Conservation (phyloP, 2,797 vertebrate species). For the Platyrinchus mystaceus region DNA sequence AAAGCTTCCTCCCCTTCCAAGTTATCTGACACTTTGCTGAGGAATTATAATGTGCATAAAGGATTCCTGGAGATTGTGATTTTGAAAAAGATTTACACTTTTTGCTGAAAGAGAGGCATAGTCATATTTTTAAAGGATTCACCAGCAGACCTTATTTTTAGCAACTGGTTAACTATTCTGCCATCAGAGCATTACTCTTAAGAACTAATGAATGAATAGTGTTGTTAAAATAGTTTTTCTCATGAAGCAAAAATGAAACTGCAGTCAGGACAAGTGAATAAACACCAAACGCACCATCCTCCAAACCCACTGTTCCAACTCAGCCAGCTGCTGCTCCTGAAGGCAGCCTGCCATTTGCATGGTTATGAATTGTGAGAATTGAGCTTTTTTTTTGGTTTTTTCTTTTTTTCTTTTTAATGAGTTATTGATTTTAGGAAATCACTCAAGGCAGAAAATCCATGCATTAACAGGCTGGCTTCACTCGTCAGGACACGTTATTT, state of each 20-base stretch:
- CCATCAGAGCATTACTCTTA: background rate
- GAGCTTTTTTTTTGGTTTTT: background rate
- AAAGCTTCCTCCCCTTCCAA: slow-evolving; percentile 13
- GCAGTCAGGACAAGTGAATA: background rate
- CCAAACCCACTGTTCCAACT: background rate
- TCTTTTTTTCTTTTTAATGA: slow-evolving; percentile 1
- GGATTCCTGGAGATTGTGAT: slow-evolving; percentile 48
- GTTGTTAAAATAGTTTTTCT: background rate
- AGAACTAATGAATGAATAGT: background rate
- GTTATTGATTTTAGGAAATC: slow-evolving; percentile 50
- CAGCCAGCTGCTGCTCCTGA: background rate
- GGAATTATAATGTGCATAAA: slow-evolving; percentile 25
- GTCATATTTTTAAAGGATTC: background rate
- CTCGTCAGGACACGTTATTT: background rate
- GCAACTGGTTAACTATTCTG: background rate
- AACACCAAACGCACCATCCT: background rate
- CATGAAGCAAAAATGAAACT: background rate
- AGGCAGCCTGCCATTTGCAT: background rate
- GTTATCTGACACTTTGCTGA: slow-evolving; percentile 54
- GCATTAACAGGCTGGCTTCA: slow-evolving; percentile 2
- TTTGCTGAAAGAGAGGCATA: background rate
- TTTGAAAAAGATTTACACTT: slow-evolving; percentile 18
- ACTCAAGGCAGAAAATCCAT: slow-evolving; percentile 34
- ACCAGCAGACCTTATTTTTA: background rate
- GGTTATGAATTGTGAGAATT: slow-evolving; percentile 3